A percentile compares a stretch with the other conserved stretches of the same genome.
Conservation (phyloP, 1,140 invertebrate species). For the Drosophila kikkawai region DNA sequence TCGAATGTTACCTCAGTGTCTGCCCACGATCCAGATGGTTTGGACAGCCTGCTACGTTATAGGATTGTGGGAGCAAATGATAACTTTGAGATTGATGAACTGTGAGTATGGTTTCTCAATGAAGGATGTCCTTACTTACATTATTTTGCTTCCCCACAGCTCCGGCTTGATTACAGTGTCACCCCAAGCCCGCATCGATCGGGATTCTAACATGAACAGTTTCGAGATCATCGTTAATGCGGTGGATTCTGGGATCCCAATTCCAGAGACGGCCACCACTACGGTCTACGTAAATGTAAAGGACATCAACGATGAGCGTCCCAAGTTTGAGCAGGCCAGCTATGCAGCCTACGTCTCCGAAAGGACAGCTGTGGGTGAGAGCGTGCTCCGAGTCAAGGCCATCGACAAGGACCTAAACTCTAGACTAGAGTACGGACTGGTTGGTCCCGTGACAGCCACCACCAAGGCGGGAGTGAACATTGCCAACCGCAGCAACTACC, state of each 20-base stretch:
- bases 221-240: slow-evolving; percentile 91
- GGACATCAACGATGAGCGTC: slow-evolving; percentile 94
- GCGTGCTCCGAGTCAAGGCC: slow-evolving; percentile 88
- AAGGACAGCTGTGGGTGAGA: slow-evolving; percentile 88
- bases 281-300: slow-evolving; percentile 90
- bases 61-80: slow-evolving; percentile 92
- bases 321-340: slow-evolving; percentile 89
- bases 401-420: slow-evolving; percentile 90
- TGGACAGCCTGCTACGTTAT: slow-evolving; percentile 90
- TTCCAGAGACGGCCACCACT: slow-evolving; percentile 91
- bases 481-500: slow-evolving; percentile 87
- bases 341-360: slow-evolving; percentile 91
- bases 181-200: slow-evolving; percentile 90
- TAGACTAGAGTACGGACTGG: slow-evolving; percentile 89
- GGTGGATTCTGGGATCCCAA: slow-evolving; percentile 90
- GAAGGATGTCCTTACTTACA: background rate
- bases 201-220: slow-evolving; percentile 88
- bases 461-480: slow-evolving; percentile 91
- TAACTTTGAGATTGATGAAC: slow-evolving; percentile 91
- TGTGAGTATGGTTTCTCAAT: slow-evolving; percentile 84
- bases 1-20: slow-evolving; percentile 89
- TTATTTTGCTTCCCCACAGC: slow-evolving; percentile 72
- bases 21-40: slow-evolving; percentile 91
- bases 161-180: slow-evolving; percentile 91
- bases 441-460: slow-evolving; percentile 89